Base-by-base conservation (phyloP, 2,888 invertebrate species). In the Trimorus sp. region DNA sequence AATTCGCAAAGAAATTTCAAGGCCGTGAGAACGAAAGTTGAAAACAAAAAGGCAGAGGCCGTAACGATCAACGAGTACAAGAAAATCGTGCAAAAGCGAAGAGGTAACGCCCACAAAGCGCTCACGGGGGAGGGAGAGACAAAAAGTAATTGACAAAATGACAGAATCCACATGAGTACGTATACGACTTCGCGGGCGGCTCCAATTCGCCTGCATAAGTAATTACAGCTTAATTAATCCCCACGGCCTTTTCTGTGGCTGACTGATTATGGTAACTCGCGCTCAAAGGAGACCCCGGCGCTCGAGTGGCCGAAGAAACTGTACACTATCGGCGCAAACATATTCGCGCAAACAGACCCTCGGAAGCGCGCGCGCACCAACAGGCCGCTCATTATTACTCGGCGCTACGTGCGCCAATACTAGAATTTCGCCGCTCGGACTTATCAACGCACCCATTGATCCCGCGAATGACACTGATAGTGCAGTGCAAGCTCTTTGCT, bases 211-310 rank as follows among this genome's bases (percentile, higher is more conserved):
- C 45, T n/a, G 51, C 51, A 51, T 65, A n/a, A 87, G 90, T 90
- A 90, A 90, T 90, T 90, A 90, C 88, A 87, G 90, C 89, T 90
- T 90, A 90, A 90, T 90, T 90, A 90, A 90, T 90, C 89, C 89
- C 87, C 86, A 84, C 85, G 85, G 85, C 86, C 86, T 87, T 84
- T 83, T 87, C 87, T 83, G 85, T 83, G 79, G 83, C 86, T 86
- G 88, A 88, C 90, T 90, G 89, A 90, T 90, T 89, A 89, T 87
- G 87, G 87, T 70, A 69, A 60, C 71, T 76, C 79, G 49, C 60
- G 59, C 65, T 78, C 82, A 82, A 82, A 82, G 82, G 74, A 60
- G 68, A 60, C 56, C 51, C 54, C 58, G 56, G 12, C 66, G 49
- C 42, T 38, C 45, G 59, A 48, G 15, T 51, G 38, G 58, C 53